phyloP scores from a whole-genome alignment of 2,113 vertebrate genomes.

The Sus scrofa region T2T-Sscrofa CM000813.6:107087501-107088000 shows the following conservation, averaged over 20 bases:
- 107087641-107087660: neutral
- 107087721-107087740: neutral
- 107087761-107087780: neutral
- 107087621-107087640: neutral
- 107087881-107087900: accelerated
- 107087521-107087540: neutral
- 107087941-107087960: neutral
- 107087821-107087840: neutral
- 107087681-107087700: neutral
- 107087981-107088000: neutral
- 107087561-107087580: neutral
- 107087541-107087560: neutral
- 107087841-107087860: neutral
- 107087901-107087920: accelerated
- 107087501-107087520: neutral
- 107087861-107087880: neutral
- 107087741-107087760: neutral
- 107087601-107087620: neutral
- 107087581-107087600: neutral
- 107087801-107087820: neutral
- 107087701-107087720: neutral
- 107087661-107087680: neutral
- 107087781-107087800: neutral
- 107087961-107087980: neutral
- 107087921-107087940: neutral